Base-by-base conservation (phyloP, 2,888 invertebrate species). In the Lamellibrachia satsuma region DNA sequence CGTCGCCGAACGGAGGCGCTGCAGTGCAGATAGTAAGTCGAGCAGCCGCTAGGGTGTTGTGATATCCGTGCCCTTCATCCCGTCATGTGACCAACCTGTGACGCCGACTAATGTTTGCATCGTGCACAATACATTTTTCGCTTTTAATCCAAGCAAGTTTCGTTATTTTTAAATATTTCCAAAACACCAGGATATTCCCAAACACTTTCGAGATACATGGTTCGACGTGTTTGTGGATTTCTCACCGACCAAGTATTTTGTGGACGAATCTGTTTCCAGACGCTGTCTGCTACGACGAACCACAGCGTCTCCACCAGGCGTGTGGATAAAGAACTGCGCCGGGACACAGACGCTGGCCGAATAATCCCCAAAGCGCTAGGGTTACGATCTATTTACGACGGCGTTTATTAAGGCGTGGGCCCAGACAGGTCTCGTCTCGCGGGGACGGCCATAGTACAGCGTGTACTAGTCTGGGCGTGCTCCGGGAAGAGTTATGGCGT, bases 391-490 rank as follows among this genome's bases (percentile, higher is more conserved):
- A 75, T 75, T 75, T 75, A 75, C 75, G 75, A 75, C 75, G 75
- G 22, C 75, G 22, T 75, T 75, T 75, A 75, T 75, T 75, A 75
- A 75, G 75, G 75, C 75, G 75, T 75, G 75, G 75, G 75, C 75
- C 22, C 22, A 75, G 75, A 75, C 75, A n/a, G 22, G 75, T 75
- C 75, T 75, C 60, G 60, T 60, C 11, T 60, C 75, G n/a, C 22
- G 6, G 75, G 6, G 22, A 22, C 15, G 75, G 75, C 75, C 75
- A 75, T 15, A 75, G 75, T 75, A 15, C 75, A 75, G 75, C 6
- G 75, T 22, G 75, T n/a, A 75, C n/a, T 2, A 22, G 75, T 75
- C 6, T 75, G 22, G 75, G 75, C 75, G 75, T 75, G 75, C 75
- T 75, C 15, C 15, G 39, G 75, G 75, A 22, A 75, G 75, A 75